A percentile compares a stretch with the other conserved stretches of the same genome.
Evolutionary conservation across 92 coral and sea anemone genomes (phyloP).

Genomic region (Siderastrea siderea): DNA sequence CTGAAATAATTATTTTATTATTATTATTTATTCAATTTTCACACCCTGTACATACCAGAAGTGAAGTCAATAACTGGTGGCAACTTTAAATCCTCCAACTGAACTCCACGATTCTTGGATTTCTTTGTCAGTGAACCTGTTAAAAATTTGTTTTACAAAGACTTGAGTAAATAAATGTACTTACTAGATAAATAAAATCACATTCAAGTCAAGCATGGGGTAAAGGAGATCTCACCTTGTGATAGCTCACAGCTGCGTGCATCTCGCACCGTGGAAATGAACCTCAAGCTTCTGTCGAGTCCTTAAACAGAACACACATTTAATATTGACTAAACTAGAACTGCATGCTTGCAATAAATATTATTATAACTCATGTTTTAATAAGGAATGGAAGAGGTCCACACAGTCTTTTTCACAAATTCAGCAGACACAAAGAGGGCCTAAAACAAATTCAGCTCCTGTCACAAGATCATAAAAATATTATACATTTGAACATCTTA

Average conservation of each 20-base stretch:
- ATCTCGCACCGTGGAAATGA: constrained; percentile 86
- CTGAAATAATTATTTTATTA: neutral
- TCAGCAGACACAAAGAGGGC: too few species aligned
- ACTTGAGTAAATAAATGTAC: neutral
- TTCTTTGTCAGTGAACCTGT: constrained; percentile 91
- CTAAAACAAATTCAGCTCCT: too few species aligned
- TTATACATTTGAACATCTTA: too few species aligned
- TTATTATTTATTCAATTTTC: neutral
- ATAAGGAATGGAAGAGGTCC: too few species aligned
- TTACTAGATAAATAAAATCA: neutral
- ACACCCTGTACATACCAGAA: constrained; percentile 28
- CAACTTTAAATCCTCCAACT: constrained; percentile 86
- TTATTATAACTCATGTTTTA: too few species aligned
- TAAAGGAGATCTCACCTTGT: constrained; percentile 72
- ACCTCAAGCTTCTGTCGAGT: constrained; percentile 87
- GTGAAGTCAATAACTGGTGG: constrained; percentile 91
- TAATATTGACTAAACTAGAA: neutral
- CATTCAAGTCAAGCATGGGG: neutral
- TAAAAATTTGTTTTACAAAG: neutral
- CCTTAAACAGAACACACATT: constrained; percentile 50
- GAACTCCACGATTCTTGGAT: constrained; percentile 86
- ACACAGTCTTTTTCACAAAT: too few species aligned
- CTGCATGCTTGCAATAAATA: too few species aligned
- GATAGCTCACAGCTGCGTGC: constrained; percentile 95
- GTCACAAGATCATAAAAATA: too few species aligned